Percentiles rank a stretch among this genome's conserved stretches.
phyloP scores from a whole-genome alignment of 2,888 invertebrate species.

The Idaea biselata region DNA sequence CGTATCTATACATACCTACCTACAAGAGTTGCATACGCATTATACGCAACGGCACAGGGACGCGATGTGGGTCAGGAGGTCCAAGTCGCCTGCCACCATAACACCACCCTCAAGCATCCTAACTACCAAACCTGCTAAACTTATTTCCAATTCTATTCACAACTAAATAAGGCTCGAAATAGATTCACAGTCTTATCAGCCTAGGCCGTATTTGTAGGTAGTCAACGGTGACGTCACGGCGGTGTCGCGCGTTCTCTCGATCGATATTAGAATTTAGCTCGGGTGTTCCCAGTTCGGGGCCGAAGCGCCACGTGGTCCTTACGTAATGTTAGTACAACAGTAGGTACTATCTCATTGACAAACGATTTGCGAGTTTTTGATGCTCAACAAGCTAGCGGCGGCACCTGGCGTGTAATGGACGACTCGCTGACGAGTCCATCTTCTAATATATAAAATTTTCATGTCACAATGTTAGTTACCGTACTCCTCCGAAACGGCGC shows the following conservation, averaged over 20 bases:
- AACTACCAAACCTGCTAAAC: slow-evolving; percentile 7
- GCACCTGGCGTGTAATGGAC: slow-evolving; percentile 14
- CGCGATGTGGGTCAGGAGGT: slow-evolving; percentile 72
- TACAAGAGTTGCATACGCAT: slow-evolving; percentile 65
- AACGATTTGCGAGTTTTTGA: slow-evolving; percentile 59
- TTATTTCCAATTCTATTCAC: slow-evolving; percentile 18
- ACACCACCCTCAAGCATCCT: slow-evolving; percentile 27
- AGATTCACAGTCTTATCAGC: background rate
- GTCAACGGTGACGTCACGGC: slow-evolving; percentile 65
- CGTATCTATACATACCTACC: slow-evolving; percentile 19
- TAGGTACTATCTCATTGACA: slow-evolving; percentile 72
- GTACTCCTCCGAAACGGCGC: too few species aligned
- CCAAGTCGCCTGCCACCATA: slow-evolving; percentile 41
- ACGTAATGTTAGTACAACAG: slow-evolving; percentile 49
- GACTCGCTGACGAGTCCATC: background rate
- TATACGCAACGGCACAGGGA: slow-evolving; percentile 52
- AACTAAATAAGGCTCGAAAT: slow-evolving; percentile 15
- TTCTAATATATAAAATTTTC: background rate
- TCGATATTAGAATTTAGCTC: slow-evolving; percentile 61
- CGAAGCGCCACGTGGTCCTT: slow-evolving; percentile 68
- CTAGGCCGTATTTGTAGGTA: slow-evolving; percentile 11
- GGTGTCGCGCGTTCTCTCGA: slow-evolving; percentile 62
- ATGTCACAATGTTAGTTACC: too few species aligned
- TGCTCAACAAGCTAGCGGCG: slow-evolving; percentile 38
- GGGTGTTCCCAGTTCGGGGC: slow-evolving; percentile 55